These are phyloP conservation scores for Acrossocheilus fasciatus DNA, from an alignment of 2,797 vertebrate species.

Conservation along the genomic window DNA sequence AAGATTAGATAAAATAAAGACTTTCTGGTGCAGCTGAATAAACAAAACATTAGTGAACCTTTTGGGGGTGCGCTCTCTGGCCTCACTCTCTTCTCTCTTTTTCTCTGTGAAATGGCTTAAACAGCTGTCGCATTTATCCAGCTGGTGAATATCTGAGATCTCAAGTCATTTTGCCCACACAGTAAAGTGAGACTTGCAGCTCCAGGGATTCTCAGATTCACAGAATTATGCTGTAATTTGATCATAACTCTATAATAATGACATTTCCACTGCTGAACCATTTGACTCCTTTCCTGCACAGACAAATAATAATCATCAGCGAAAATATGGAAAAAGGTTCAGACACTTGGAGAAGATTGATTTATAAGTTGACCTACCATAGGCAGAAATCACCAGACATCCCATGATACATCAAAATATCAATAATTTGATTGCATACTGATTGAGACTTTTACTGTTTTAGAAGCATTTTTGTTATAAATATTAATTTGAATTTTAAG, in stretches of 20 bases:
- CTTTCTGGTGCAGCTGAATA: constrained; percentile 51
- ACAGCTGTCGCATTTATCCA: constrained; percentile 59
- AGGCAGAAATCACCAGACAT: background rate
- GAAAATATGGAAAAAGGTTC: constrained; percentile 13
- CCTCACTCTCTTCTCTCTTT: constrained; percentile 2
- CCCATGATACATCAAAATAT: background rate
- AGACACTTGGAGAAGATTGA: background rate
- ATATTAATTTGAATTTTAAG: background rate
- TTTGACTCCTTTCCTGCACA: constrained; percentile 8
- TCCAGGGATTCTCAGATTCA: constrained; percentile 30
- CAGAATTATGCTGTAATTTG: constrained; percentile 43
- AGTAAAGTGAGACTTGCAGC: constrained; percentile 46
- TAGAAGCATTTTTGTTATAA: background rate
- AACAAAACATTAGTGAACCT: constrained; percentile 44
- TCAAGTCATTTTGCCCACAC: constrained; percentile 48
- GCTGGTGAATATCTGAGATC: constrained; percentile 61
- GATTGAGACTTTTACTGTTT: background rate
- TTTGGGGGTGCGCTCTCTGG: constrained; percentile 25
- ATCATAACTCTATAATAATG: constrained; percentile 40
- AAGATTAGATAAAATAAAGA: constrained; percentile 35
- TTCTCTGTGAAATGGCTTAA: constrained; percentile 51
- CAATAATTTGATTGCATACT: background rate
- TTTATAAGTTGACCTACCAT: background rate
- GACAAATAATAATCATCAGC: background rate
- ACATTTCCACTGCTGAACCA: constrained; percentile 47